Base-by-base conservation (phyloP, 2,888 invertebrate genomes). In the Ormyrus pomaceus region DNA sequence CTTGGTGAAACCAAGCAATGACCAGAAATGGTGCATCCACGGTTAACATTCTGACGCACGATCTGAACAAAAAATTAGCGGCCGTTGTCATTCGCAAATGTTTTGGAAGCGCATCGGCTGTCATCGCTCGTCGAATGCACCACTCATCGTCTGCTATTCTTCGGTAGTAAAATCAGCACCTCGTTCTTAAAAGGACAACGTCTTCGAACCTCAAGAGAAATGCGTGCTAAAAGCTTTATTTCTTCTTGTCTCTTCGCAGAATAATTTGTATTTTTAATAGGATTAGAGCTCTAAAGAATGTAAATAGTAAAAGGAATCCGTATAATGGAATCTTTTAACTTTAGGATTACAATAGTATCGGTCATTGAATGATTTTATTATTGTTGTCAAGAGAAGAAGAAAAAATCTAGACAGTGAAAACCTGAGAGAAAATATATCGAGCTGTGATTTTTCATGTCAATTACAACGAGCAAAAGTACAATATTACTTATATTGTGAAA, bases 1-100 rank as follows among this genome's bases (percentile, higher is more conserved):
- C 89, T 89, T 89, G 88, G 87, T 85, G 77, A 83, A 84, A 82
- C 86, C 87, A 89, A 89, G 89, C 86, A 86, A 86, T 85, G 88
- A 87, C 87, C 88, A 89, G 88, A 86, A 85, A 85, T 86, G 87
- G 85, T 85, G 86, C 86, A 86, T 88, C 86, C 85, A 75, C 82
- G 46, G 77, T 62, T 19, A 79, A 76, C 64, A 75, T 81, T 48
- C 51, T 65, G 50, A 70, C 56, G 34, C 7, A 62, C 64, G 58
- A 34, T 34, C 34, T 0, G 34, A 71, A 64, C 34, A 13, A 34
- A 10, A 58, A 34, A 34, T 34, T 34, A 34, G 4, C 34, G 34
- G 34, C 34, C 34, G 34, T 34, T 3, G 11, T 45, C 48, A 68
- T 65, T 65, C 11, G 13, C 50, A 45, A 50, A 45, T 34, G 51